Conservation (phyloP, 2,888 invertebrate genomes). For the Himalopsyche kuldschensis region DNA sequence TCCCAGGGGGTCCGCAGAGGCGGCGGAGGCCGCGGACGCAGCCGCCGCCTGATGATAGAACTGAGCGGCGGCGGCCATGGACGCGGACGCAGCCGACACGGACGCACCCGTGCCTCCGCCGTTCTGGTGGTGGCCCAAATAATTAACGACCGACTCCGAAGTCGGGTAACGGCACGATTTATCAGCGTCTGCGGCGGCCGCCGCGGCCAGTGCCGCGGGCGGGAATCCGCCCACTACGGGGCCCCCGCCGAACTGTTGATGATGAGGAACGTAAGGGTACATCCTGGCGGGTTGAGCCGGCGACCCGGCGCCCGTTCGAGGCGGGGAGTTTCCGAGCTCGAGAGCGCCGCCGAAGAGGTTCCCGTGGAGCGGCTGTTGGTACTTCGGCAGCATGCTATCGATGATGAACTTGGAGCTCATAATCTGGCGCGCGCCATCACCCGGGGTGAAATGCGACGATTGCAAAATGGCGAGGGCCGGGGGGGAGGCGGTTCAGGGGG, state of each 20-base stretch:
- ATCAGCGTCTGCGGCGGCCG: constrained; percentile 69
- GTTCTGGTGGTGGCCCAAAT: constrained; percentile 73
- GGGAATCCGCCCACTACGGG: constrained; percentile 67
- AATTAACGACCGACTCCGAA: constrained; percentile 80
- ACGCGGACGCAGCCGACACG: constrained; percentile 66
- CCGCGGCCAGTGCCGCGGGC: constrained; percentile 68
- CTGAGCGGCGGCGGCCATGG: constrained; percentile 76
- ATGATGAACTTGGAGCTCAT: constrained; percentile 98
- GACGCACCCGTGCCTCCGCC: constrained; percentile 66
- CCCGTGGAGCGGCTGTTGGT: constrained; percentile 75
- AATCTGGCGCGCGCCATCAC: constrained; percentile 58
- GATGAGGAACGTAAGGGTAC: constrained; percentile 90
- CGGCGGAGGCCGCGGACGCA: constrained; percentile 75
- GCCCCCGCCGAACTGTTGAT: constrained; percentile 69
- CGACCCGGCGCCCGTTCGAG: constrained; percentile 69
- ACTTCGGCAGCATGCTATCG: constrained; percentile 97
- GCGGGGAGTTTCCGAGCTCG: constrained; percentile 66
- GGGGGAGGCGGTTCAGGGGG: neutral
- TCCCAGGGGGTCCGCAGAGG: constrained; percentile 80
- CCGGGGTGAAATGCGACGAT: constrained; percentile 45
- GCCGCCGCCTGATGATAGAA: constrained; percentile 87
- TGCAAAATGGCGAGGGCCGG: neutral
- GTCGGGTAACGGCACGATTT: constrained; percentile 81
- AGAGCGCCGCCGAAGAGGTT: constrained; percentile 64
- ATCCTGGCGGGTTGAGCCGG: constrained; percentile 80